Conservation (phyloP, 2,888 invertebrate genomes). For the Smittia aterrima region DNA sequence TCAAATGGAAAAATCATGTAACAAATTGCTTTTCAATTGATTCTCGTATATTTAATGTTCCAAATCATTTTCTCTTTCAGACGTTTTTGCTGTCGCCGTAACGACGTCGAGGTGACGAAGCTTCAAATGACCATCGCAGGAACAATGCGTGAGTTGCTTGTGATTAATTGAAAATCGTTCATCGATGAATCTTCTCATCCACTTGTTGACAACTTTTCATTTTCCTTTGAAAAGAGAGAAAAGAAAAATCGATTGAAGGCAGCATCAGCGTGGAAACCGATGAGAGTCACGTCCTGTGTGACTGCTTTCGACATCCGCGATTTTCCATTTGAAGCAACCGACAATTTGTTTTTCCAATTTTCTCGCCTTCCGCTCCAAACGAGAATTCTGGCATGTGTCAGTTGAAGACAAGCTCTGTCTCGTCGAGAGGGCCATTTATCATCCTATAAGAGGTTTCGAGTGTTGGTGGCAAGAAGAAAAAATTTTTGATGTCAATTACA, state of each 20-base stretch:
- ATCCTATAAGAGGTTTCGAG: not conserved
- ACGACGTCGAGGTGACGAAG: not conserved
- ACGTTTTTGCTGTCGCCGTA: not conserved
- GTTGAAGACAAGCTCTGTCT: not conserved
- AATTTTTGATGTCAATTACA: not conserved
- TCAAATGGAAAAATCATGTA: constrained; percentile 21
- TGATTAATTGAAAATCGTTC: not conserved
- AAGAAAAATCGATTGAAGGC: not conserved
- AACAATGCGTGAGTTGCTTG: constrained; percentile 8
- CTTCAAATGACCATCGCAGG: constrained; percentile 2
- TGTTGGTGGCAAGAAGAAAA: not conserved
- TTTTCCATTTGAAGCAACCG: not conserved
- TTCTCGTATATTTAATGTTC: not conserved
- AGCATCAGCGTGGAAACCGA: not conserved
- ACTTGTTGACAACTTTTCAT: constrained; percentile 13
- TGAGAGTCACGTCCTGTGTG: not conserved
- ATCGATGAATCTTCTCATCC: not conserved
- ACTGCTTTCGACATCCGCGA: not conserved
- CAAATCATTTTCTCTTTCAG: not conserved
- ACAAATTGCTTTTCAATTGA: constrained; percentile 12
- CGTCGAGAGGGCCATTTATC: not conserved
- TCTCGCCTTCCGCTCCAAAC: not conserved
- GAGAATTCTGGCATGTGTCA: not conserved
- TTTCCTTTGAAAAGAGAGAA: not conserved
- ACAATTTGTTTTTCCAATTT: not conserved